Conservation (phyloP, 2,113 vertebrate species). For the Zapus hudsonius region DNA sequence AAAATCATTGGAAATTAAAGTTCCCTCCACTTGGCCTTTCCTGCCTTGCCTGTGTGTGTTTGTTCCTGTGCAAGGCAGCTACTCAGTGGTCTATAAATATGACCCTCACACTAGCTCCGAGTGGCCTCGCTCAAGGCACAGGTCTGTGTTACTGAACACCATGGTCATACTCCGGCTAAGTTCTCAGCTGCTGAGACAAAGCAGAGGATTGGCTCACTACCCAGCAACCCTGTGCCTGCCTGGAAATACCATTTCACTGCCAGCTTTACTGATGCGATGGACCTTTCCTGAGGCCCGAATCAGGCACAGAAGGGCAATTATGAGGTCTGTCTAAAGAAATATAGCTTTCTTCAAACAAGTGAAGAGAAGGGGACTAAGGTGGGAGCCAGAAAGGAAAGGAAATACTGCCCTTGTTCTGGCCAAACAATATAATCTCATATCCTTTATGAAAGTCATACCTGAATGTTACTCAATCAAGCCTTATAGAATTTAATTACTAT, state of each 20-base stretch:
- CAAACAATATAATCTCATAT: conserved; percentile 28
- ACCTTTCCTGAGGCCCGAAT: conserved; percentile 79
- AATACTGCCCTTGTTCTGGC: conserved; percentile 54
- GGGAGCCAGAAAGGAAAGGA: not conserved
- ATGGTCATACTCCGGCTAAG: conserved; percentile 74
- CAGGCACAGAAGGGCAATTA: conserved; percentile 80
- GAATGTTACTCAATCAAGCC: conserved; percentile 39
- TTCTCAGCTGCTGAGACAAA: conserved; percentile 89
- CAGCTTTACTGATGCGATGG: conserved; percentile 84
- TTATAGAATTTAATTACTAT: conserved; percentile 50
- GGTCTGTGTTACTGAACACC: conserved; percentile 86
- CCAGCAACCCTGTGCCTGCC: conserved; percentile 82
- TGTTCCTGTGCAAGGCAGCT: conserved; percentile 70
- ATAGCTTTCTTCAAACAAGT: conserved; percentile 73
- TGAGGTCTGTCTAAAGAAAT: conserved; percentile 47
- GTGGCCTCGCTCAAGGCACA: conserved; percentile 81
- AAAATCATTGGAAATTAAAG: conserved; percentile 65
- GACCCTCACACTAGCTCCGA: conserved; percentile 84
- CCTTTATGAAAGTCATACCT: not conserved
- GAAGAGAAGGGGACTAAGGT: not conserved
- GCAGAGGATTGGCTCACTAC: conserved; percentile 80
- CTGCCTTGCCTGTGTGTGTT: not conserved
- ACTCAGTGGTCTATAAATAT: conserved; percentile 87
- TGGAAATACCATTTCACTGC: conserved; percentile 85
- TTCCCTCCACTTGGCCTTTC: conserved; percentile 43